A percentile compares a stretch with the other conserved stretches of the same genome.
phyloP scores from a whole-genome alignment of 2,888 invertebrate species.

The Teleogryllus oceanicus region DNA sequence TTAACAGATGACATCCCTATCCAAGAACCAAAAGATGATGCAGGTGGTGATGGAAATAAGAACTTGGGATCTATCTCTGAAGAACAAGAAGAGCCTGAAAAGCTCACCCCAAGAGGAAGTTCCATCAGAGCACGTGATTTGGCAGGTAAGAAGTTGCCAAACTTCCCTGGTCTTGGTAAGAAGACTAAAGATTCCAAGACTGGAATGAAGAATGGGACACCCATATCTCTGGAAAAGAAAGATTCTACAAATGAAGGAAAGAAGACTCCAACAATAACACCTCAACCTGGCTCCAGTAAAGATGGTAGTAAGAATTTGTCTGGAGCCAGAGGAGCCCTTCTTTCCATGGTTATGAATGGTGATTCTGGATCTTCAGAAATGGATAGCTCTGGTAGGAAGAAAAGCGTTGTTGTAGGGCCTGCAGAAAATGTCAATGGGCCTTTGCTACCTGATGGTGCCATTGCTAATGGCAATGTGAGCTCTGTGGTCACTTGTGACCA shows the following conservation, averaged over 20 bases:
- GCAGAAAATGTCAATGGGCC: conserved; percentile 28
- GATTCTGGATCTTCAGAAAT: conserved; percentile 43
- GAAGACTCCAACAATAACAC: conserved; percentile 47
- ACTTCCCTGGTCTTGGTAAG: conserved; percentile 63
- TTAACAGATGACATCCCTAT: conserved; percentile 82
- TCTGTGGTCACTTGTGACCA: conserved; percentile 19
- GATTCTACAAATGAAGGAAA: conserved; percentile 44
- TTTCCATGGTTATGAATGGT: conserved; percentile 47
- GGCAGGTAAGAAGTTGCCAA: conserved; percentile 55
- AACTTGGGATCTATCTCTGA: conserved; percentile 32
- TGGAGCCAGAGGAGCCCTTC: conserved; percentile 49
- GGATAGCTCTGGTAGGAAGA: conserved; percentile 21
- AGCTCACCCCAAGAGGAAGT: conserved; percentile 37
- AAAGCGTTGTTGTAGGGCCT: background rate
- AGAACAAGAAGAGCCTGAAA: conserved; percentile 30
- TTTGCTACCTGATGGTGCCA: conserved; percentile 23
- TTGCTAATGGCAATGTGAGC: conserved; percentile 26
- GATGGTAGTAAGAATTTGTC: conserved; percentile 39
- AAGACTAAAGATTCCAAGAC: conserved; percentile 47
- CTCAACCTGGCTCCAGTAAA: conserved; percentile 41
- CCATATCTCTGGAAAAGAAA: conserved; percentile 49
- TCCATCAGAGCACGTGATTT: conserved; percentile 34
- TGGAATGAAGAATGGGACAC: conserved; percentile 44
- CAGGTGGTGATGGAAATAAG: conserved; percentile 52
- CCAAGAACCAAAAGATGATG: conserved; percentile 63